Evolutionary conservation across 2,797 vertebrate genomes (phyloP).

Genomic region (Petrocephalus schoutedeni): DNA sequence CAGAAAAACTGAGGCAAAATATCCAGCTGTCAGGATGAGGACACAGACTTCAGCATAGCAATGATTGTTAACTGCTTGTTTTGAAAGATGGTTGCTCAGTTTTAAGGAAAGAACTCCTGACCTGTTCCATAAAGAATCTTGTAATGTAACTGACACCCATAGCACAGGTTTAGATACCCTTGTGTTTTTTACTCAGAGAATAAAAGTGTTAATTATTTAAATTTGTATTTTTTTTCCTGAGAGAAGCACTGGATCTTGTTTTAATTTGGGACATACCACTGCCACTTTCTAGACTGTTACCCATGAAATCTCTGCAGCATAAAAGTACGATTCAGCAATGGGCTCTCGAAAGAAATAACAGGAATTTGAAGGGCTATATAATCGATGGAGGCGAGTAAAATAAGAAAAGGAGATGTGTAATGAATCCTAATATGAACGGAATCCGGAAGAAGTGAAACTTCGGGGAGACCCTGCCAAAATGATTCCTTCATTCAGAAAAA

Average conservation of each 20-base stretch:
- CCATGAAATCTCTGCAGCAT: neutral
- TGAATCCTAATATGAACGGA: neutral
- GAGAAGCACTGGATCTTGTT: neutral
- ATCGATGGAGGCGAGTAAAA: neutral
- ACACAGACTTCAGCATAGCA: neutral
- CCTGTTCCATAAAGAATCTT: neutral
- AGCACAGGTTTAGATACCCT: neutral
- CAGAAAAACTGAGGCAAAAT: neutral
- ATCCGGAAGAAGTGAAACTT: neutral
- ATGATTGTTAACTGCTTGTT: neutral
- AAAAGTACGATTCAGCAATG: neutral
- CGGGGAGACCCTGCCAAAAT: neutral
- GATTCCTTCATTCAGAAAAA: neutral
- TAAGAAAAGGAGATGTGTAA: neutral
- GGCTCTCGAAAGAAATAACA: neutral
- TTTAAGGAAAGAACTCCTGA: neutral
- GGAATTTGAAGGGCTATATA: neutral
- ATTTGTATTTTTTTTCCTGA: neutral
- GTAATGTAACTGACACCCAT: neutral
- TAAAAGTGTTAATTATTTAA: neutral
- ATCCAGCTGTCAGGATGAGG: neutral
- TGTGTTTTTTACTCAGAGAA: neutral
- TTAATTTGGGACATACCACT: neutral
- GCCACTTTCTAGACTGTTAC: neutral
- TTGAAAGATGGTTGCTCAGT: neutral